Base-by-base conservation (phyloP, 2,888 invertebrate species). In the Euphydryas editha region DNA sequence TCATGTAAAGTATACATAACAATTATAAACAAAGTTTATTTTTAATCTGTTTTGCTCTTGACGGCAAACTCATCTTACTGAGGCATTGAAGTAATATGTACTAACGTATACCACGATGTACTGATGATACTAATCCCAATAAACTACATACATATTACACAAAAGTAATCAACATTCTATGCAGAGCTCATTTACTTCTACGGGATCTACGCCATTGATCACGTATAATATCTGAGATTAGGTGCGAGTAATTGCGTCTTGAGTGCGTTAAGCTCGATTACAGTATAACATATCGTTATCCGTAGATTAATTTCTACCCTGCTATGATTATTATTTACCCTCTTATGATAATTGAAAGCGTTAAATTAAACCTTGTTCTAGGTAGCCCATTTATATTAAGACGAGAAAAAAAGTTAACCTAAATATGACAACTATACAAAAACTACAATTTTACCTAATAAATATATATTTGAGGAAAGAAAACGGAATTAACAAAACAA, bases 231-330 rank as follows among this genome's bases (percentile, higher is more conserved):
- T 65, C 68, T 44, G 39, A 30, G 46, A 62, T 60, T 62, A 69
- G 44, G 68, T 55, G 57, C 17, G 24, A 65, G 69, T 75, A 76
- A 76, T 75, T 76, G 72, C 70, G 65, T 73, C 65, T 70, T 62
- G 62, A 64, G 62, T 55, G 71, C 66, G 66, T 67, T 56, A 58
- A 67, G 71, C 67, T 65, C 74, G 69, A 76, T 75, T 76, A 74
- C 73, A 71, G 64, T 70, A 71, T 75, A 74, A 75, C 74, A 69
- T 73, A 72, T 70, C 71, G 74, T 75, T 74, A 71, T 72, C 68
- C 70, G 60, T 65, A 70, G 74, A 74, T 75, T 73, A 73, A 67
- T 72, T 69, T 65, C 59, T 64, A 66, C 60, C 59, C 69, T 42
- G 68, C 67, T 72, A 72, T 64, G 70, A 75, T 74, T 73, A 69